Percentiles rank a stretch among this genome's conserved stretches.
Conservation (phyloP, 2,113 vertebrate species). For the Illadopsis cleaveri region DNA sequence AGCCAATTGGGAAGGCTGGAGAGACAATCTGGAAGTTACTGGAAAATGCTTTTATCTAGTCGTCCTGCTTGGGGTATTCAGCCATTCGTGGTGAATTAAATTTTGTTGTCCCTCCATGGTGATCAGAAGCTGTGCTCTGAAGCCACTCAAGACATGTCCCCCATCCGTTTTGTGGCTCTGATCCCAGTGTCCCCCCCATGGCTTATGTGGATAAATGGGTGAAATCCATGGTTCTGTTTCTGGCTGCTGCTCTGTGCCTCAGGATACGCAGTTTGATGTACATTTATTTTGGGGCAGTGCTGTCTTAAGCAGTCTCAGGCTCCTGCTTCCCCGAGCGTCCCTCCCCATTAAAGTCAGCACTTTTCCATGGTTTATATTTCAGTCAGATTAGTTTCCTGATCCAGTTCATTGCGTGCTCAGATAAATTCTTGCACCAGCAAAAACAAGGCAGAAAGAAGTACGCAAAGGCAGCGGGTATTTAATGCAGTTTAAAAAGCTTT, state of each 20-base stretch:
- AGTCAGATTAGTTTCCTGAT: constrained; percentile 31
- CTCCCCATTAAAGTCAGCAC: constrained; percentile 33
- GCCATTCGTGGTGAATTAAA: background rate
- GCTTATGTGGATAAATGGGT: background rate
- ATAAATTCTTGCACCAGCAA: constrained; percentile 41
- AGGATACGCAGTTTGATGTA: background rate
- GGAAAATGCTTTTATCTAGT: background rate
- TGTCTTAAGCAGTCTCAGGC: constrained; percentile 1
- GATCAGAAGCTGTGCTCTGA: background rate
- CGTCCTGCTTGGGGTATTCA: background rate
- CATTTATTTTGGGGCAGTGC: constrained; percentile 10
- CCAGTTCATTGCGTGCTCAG: constrained; percentile 15
- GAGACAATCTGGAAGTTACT: background rate
- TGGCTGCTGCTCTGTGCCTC: background rate
- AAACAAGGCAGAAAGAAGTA: background rate
- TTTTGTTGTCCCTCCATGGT: background rate
- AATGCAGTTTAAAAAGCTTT: background rate
- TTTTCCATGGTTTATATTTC: constrained; percentile 37
- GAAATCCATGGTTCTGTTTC: background rate
- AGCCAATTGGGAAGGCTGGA: background rate
- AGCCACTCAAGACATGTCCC: background rate
- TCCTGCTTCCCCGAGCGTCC: background rate
- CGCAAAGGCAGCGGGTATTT: background rate
- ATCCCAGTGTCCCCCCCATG: background rate
- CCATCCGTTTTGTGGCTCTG: background rate